Evolutionary conservation across 1,140 invertebrate genomes (phyloP).

Genomic region (Pseudachorutes palmiensis): DNA sequence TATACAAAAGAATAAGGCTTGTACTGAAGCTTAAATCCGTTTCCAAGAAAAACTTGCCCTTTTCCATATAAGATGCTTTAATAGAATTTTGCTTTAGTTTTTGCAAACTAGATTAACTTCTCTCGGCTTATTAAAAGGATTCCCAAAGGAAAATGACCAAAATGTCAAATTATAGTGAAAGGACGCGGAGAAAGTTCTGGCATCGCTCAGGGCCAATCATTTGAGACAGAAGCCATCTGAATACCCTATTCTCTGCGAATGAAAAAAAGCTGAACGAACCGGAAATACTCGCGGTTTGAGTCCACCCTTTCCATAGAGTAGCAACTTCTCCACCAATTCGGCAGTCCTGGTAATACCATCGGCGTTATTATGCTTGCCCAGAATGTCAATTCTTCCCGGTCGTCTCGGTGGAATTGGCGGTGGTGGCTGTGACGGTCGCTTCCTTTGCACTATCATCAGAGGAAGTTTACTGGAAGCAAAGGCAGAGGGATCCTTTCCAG

Average conservation of each 20-base stretch:
- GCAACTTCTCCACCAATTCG: not conserved
- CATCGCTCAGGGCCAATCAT: no score
- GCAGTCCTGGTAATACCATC: not conserved
- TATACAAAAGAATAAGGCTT: not conserved
- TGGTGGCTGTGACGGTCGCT: not conserved
- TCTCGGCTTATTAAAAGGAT: no score
- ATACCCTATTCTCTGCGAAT: not conserved
- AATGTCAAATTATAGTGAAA: no score
- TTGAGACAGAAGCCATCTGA: not conserved
- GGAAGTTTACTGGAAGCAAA: not conserved
- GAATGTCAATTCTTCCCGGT: no score
- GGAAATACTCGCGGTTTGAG: constrained; percentile 37
- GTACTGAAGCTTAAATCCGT: not conserved
- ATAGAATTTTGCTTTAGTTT: no score
- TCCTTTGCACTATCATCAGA: not conserved
- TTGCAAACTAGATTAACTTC: no score
- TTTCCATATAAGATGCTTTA: no score
- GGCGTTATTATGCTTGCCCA: no score
- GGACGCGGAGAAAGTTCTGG: no score
- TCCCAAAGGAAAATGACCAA: no score
- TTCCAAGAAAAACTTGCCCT: no score
- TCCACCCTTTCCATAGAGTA: not conserved
- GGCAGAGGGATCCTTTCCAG: no score
- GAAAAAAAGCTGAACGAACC: constrained; percentile 23
- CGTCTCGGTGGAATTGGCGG: constrained; percentile 4